These are phyloP conservation scores for Kryptolebias ocellatus DNA, from an alignment of 2,797 vertebrate species.

Conservation along the genomic window DNA sequence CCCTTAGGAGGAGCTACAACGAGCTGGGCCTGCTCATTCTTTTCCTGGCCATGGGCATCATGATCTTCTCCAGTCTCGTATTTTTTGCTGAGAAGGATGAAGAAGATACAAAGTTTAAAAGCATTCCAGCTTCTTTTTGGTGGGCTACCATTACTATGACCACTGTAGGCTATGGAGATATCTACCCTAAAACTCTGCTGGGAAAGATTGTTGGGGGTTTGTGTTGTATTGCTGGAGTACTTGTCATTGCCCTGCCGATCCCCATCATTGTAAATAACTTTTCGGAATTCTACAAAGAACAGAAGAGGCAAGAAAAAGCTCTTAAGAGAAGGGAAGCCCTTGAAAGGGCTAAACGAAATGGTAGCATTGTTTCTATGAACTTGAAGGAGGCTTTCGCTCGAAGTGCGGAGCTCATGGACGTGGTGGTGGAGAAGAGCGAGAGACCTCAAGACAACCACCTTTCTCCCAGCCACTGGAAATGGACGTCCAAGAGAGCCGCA, in stretches of 20 bases:
- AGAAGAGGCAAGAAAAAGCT: conserved; percentile 98
- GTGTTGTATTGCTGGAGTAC: conserved; percentile 97
- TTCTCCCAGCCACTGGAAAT: conserved; percentile 96
- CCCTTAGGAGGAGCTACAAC: conserved; percentile 95
- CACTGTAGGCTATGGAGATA: conserved; percentile 97
- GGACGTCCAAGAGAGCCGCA: conserved; percentile 89
- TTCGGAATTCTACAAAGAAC: conserved; percentile 99
- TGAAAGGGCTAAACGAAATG: conserved; percentile 96
- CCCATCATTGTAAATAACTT: conserved; percentile 99
- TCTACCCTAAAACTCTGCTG: conserved; percentile 97
- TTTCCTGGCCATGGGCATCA: conserved; percentile 99
- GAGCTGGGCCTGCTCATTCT: conserved; percentile 96
- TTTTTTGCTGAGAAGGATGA: conserved; percentile 99
- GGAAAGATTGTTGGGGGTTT: conserved; percentile 98
- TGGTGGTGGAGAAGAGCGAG: conserved; percentile 94
- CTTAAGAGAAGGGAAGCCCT: conserved; percentile 96
- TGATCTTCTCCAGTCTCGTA: conserved; percentile 99
- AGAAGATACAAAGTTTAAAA: conserved; percentile 99
- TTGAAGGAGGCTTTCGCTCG: conserved; percentile 96
- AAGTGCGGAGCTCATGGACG: conserved; percentile 95
- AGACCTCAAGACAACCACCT: conserved; percentile 95
- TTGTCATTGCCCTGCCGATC: conserved; percentile 98
- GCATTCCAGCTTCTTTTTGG: conserved; percentile 99
- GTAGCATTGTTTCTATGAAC: conserved; percentile 99
- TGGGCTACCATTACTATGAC: conserved; percentile 99